Percentiles rank a stretch among this genome's conserved stretches.
These are phyloP conservation scores for Odontocerum albicorne DNA, from an alignment of 2,888 invertebrate species.

Conservation along the genomic window DNA sequence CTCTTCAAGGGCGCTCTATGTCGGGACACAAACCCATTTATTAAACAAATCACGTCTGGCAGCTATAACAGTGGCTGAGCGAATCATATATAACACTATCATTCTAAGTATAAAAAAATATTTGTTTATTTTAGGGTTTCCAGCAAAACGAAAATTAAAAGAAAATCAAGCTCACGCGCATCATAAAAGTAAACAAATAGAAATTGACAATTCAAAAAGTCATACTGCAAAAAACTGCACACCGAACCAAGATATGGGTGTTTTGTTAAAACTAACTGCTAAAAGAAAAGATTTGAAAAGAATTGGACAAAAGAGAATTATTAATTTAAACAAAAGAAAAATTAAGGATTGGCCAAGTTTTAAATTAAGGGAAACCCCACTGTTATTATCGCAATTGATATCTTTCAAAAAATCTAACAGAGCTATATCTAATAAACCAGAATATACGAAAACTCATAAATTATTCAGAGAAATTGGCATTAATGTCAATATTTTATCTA, in stretches of 20 bases:
- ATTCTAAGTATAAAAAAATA: no score
- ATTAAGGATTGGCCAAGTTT: background rate
- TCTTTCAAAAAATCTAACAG: background rate
- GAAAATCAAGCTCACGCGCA: background rate
- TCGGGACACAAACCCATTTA: no score
- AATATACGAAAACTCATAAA: background rate
- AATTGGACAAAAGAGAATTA: background rate
- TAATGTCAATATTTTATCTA: constrained; percentile 2
- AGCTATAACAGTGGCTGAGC: no score
- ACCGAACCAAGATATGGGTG: constrained; percentile 16
- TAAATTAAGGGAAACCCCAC: constrained; percentile 14
- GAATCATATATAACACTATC: no score
- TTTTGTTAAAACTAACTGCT: background rate
- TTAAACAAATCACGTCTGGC: no score
- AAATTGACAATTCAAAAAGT: constrained; percentile 8
- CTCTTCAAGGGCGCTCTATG: no score
- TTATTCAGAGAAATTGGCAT: background rate
- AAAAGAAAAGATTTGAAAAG: constrained; percentile 1
- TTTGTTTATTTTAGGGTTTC: constrained; percentile 20
- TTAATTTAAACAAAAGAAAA: background rate
- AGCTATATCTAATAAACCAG: no score
- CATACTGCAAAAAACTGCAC: constrained; percentile 14
- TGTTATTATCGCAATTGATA: constrained; percentile 10
- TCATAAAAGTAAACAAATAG: background rate
- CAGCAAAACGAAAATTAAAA: constrained; percentile 26